These are phyloP conservation scores for Antigone vipio DNA, from an alignment of 2,113 vertebrate genomes.

Conservation along the genomic window DNA sequence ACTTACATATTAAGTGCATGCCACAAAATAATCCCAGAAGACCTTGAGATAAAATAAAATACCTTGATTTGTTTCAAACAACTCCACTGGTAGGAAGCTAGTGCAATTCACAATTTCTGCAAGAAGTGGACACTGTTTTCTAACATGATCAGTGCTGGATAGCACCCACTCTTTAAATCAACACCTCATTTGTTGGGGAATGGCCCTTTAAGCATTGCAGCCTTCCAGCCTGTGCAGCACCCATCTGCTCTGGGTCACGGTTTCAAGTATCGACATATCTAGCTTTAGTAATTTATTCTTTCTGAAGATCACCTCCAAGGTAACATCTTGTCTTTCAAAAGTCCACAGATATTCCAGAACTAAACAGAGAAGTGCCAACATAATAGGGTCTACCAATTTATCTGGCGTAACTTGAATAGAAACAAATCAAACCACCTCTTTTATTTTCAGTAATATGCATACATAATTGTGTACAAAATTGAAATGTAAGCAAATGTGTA, in stretches of 20 bases:
- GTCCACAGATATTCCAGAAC: background rate
- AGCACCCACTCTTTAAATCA: background rate
- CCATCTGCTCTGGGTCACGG: background rate
- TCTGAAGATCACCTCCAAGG: background rate
- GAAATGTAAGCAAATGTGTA: slow-evolving; percentile 21
- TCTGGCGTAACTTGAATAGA: background rate
- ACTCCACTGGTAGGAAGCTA: background rate
- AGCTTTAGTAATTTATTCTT: background rate
- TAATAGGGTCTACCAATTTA: background rate
- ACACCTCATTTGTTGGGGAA: background rate
- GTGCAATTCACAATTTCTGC: background rate
- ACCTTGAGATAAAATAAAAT: background rate
- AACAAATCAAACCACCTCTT: slow-evolving; percentile 29
- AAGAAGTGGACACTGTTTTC: background rate
- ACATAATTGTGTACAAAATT: slow-evolving; percentile 66
- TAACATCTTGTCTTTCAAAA: background rate
- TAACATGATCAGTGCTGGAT: background rate
- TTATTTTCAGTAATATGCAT: slow-evolving; percentile 63
- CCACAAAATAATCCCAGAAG: background rate
- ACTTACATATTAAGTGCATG: background rate
- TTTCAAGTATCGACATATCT: background rate
- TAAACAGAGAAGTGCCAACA: background rate
- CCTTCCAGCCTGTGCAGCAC: background rate
- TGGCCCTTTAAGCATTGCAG: background rate
- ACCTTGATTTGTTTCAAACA: background rate